Percentiles rank a stretch among this genome's conserved stretches.
These are phyloP conservation scores for Hiodon tergisus DNA, from an alignment of 2,113 vertebrate species.

Conservation along the genomic window DNA sequence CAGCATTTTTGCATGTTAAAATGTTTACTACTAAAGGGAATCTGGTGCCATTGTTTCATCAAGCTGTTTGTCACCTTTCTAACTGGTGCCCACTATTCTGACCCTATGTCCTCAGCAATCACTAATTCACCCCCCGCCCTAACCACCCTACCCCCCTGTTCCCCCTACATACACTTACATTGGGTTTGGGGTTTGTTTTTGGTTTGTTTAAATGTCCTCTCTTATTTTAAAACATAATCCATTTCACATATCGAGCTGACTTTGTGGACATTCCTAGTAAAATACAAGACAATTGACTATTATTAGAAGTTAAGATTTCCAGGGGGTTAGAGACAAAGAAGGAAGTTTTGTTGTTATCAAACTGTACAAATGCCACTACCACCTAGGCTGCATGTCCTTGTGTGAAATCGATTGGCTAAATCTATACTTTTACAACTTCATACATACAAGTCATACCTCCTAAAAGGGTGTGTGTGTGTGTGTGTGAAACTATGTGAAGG, in stretches of 20 bases:
- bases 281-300: conserved; percentile 34
- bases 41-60: background rate
- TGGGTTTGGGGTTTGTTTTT: background rate
- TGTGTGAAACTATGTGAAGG: too few species aligned
- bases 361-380: too few species aligned
- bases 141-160: background rate
- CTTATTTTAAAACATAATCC: conserved; percentile 16
- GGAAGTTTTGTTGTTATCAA: too few species aligned
- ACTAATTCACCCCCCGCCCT: background rate
- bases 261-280: conserved; percentile 59
- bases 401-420: too few species aligned
- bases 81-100: background rate
- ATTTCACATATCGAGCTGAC: conserved; percentile 53
- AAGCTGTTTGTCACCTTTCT: background rate
- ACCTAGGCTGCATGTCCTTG: too few species aligned
- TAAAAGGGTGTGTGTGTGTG: too few species aligned
- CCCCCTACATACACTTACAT: background rate
- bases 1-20: too few species aligned
- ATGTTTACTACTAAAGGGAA: background rate
- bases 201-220: conserved; percentile 15
- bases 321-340: too few species aligned
- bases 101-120: background rate
- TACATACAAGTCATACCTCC: too few species aligned
- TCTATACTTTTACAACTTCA: too few species aligned
- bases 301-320: background rate